phyloP scores from a whole-genome alignment of 2,797 vertebrate species.

The Enteromius treurensis region DNA sequence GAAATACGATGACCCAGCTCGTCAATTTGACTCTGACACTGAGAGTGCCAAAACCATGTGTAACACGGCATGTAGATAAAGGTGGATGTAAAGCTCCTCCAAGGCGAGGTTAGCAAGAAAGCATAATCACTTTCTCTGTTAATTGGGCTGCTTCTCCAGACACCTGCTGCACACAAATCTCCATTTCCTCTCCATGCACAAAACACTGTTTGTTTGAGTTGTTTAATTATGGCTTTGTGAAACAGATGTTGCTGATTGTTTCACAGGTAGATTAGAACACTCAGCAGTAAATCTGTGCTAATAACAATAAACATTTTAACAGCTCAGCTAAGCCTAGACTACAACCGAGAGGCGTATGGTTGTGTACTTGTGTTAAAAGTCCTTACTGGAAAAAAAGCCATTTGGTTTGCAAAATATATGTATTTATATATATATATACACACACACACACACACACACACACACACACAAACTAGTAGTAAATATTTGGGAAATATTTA shows the following conservation, averaged over 20 bases:
- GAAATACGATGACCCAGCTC: background rate
- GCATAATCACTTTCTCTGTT: slow-evolving; percentile 31
- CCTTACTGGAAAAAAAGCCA: background rate
- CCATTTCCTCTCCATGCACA: slow-evolving; percentile 3
- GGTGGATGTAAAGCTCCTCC: slow-evolving; percentile 1
- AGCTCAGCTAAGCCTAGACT: slow-evolving; percentile 4
- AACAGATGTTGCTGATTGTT: slow-evolving; percentile 31
- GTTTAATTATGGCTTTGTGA: slow-evolving; percentile 24
- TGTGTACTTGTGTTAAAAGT: background rate
- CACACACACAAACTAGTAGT: no score
- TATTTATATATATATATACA: no score
- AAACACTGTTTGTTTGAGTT: slow-evolving; percentile 23
- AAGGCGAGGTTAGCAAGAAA: slow-evolving; percentile 21
- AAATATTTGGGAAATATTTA: no score
- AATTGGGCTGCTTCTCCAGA: slow-evolving; percentile 39
- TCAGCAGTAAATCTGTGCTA: slow-evolving; percentile 12
- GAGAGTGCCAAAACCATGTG: background rate
- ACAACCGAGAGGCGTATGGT: background rate
- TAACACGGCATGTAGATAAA: background rate
- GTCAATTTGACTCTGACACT: background rate
- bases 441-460: no score
- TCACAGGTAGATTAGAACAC: slow-evolving; percentile 35
- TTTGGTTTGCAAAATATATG: no score
- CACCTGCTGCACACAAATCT: slow-evolving; percentile 37
- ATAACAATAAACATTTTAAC: slow-evolving; percentile 34